phyloP scores from a whole-genome alignment of 2,797 vertebrate species.

The Parambassis ranga region DNA sequence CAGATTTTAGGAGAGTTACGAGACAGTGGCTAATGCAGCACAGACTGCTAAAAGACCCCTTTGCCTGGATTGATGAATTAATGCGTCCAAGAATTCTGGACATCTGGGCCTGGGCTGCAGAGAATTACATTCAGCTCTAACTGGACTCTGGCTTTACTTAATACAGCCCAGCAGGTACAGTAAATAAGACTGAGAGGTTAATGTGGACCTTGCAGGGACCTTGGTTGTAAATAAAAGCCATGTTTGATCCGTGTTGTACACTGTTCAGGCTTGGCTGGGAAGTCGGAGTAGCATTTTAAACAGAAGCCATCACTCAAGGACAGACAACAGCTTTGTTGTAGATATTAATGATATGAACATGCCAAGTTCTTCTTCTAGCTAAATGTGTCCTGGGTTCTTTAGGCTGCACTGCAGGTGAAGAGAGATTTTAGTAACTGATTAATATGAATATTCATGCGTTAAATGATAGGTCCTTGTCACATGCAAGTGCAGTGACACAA shows the following conservation, averaged over 20 bases:
- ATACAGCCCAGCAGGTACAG: constrained; percentile 48
- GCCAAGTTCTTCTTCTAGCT: neutral
- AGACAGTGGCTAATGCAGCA: constrained; percentile 72
- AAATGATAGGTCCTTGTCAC: neutral
- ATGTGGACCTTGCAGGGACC: constrained; percentile 18
- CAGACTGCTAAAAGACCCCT: constrained; percentile 58
- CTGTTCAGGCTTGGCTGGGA: constrained; percentile 1
- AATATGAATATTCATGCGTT: neutral
- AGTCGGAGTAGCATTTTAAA: neutral
- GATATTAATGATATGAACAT: neutral
- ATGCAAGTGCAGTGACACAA: neutral
- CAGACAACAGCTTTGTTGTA: neutral
- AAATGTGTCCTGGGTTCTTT: neutral
- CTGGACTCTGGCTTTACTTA: constrained; percentile 38
- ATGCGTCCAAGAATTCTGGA: constrained; percentile 49
- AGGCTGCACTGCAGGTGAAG: neutral
- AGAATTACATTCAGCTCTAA: constrained; percentile 44
- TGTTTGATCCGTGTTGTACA: constrained; percentile 17
- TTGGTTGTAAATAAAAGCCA: constrained; percentile 38
- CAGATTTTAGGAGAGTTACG: constrained; percentile 62
- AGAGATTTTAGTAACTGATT: neutral
- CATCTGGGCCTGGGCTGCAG: constrained; percentile 41
- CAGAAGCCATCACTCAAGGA: constrained; percentile 17
- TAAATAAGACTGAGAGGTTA: constrained; percentile 45
- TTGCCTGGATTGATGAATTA: constrained; percentile 53